A percentile compares a stretch with the other conserved stretches of the same genome.
Conservation (phyloP, 2,113 vertebrate species). For the Ceratotherium simum region DNA sequence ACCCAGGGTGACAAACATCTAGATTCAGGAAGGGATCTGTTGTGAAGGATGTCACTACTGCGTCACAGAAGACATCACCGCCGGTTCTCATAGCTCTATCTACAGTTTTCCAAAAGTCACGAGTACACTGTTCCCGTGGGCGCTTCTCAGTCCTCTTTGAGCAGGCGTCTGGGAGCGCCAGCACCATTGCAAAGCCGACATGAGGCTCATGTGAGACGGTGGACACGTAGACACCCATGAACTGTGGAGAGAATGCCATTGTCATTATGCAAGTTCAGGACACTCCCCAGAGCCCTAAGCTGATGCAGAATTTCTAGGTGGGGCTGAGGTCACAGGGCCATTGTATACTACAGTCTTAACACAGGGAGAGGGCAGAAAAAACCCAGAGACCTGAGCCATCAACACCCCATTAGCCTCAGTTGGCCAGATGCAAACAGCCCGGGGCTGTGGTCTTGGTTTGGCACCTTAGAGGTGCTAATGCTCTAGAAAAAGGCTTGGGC, state of each 20-base stretch:
- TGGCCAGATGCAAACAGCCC: accelerated
- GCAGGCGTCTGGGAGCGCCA: accelerated
- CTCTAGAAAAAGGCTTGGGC: neutral
- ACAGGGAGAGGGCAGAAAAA: accelerated
- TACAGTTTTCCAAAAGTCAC: neutral
- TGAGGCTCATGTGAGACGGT: neutral
- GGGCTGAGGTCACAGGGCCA: accelerated
- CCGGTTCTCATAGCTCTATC: neutral
- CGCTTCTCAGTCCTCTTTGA: accelerated
- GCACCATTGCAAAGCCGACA: neutral
- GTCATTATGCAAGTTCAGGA: neutral
- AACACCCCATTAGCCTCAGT: neutral
- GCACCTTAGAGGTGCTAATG: neutral
- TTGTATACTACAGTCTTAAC: neutral
- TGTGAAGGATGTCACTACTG: accelerated
- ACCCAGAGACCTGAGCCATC: accelerated
- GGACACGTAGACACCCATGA: accelerated
- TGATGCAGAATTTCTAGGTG: too few species aligned
- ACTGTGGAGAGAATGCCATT: accelerated
- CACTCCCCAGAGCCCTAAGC: accelerated
- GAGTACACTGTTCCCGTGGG: too few species aligned
- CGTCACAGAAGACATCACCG: neutral
- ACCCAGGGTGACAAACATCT: too few species aligned
- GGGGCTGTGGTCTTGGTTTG: neutral
- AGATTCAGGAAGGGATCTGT: neutral